These are phyloP conservation scores for Aphaenogaster ashmeadi DNA, from an alignment of 1,140 invertebrate species.

Conservation along the genomic window DNA sequence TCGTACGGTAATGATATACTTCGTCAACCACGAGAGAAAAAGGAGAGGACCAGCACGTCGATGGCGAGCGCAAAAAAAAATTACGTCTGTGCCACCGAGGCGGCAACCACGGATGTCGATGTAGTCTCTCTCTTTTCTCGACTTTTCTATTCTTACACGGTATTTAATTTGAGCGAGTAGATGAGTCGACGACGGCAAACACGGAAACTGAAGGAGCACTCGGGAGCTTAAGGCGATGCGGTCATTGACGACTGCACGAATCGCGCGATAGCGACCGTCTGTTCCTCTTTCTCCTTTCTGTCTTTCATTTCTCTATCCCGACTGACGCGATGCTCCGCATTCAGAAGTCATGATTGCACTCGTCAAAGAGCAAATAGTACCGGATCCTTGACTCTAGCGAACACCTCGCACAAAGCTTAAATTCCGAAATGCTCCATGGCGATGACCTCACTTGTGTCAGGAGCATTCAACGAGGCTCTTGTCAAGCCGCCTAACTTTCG, in stretches of 20 bases:
- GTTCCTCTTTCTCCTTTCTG: not conserved
- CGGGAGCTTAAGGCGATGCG: slow-evolving; percentile 18
- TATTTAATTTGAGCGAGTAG: slow-evolving; percentile 53
- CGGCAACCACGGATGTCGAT: slow-evolving; percentile 21
- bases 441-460: slow-evolving; percentile 36
- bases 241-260: slow-evolving; percentile 49
- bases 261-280: slow-evolving; percentile 56
- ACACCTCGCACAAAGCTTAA: slow-evolving; percentile 40
- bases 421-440: slow-evolving; percentile 34
- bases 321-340: slow-evolving; percentile 36
- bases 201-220: slow-evolving; percentile 41
- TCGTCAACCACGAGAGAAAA: not conserved
- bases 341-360: slow-evolving; percentile 58
- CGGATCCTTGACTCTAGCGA: slow-evolving; percentile 46
- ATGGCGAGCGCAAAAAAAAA: slow-evolving; percentile 17
- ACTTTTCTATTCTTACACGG: slow-evolving; percentile 40
- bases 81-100: not conserved
- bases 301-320: not conserved
- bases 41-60: not conserved
- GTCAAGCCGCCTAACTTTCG: slow-evolving; percentile 3
- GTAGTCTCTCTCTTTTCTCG: slow-evolving; percentile 9
- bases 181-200: slow-evolving; percentile 42
- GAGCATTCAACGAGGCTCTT: not conserved
- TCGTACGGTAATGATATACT: slow-evolving; percentile 22
- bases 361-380: slow-evolving; percentile 57